Evolutionary conservation across 2,113 vertebrate genomes (phyloP), one percentile per base, ranked within the genome.

Genomic region (Neopipo cinnamomea): DNA sequence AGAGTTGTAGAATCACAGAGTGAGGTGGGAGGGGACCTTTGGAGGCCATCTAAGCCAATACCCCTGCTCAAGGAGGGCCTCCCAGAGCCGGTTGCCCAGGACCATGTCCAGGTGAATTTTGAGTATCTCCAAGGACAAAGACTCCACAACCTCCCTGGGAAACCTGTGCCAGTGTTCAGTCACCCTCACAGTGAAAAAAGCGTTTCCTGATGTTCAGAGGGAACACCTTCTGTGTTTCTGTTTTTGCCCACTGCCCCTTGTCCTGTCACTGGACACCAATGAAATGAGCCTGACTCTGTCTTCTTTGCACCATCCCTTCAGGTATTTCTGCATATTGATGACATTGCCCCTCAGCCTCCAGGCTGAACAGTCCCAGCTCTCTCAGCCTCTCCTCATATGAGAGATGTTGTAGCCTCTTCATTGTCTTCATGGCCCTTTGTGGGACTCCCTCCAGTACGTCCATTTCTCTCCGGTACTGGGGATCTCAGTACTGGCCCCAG

Each of bases 41-140:
- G 55, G 37, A 84, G 12, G 6, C 31, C 41, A 33, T 15, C 49
- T 70, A 37, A 59, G 41, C 37, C 65, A 85, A 31, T 8, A 8
- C 14, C 19, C 18, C 55, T 56, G 44, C 30, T 47, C 35, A 78
- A 7, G 11, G 1, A 81, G 11, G 9, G 39, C 8, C 12, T 42
- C 27, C 23, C 15, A 53, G 5, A 49, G 37, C 25, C 0, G 0
- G 7, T 0, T 58, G 14, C 22, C 14, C 31, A 77, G 19, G 53
- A 21, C 33, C 5, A 9, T 0, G 9, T 31, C 39, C 53, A 59
- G 11, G 4, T 6, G 7, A 19, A 9, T 65, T 73, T 28, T 59
- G 19, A 46, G 3, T 35, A 55, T 11, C 22, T 85, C 22, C 65
- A 82, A 41, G 35, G 12, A 53, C 8, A 4, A 8, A 72, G 10